These are phyloP conservation scores for Pampusana beccarii DNA, from an alignment of 2,113 vertebrate species.

Conservation along the genomic window DNA sequence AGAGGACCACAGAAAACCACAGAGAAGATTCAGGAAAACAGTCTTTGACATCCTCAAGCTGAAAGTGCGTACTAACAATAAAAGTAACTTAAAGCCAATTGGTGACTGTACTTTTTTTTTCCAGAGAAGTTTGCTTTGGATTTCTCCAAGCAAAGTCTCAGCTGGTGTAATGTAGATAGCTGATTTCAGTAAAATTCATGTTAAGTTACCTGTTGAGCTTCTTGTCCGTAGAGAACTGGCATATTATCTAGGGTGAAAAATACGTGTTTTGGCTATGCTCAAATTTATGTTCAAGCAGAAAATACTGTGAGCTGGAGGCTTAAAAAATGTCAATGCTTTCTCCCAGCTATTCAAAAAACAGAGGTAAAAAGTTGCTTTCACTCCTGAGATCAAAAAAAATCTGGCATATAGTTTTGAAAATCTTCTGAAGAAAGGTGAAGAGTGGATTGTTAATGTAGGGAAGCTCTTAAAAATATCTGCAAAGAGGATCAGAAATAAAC, in stretches of 20 bases:
- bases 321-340: constrained; percentile 16
- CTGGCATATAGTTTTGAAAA: constrained; percentile 3
- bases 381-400: not conserved
- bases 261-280: not conserved
- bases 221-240: not conserved
- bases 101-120: not conserved
- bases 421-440: constrained; percentile 8
- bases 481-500: constrained; percentile 21
- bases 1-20: not conserved
- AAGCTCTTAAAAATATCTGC: not conserved
- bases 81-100: not conserved
- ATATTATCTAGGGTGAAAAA: not conserved
- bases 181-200: not conserved
- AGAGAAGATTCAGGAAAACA: not conserved
- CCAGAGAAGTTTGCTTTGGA: not conserved
- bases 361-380: not conserved
- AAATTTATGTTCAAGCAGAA: not conserved
- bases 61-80: not conserved
- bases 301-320: not conserved
- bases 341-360: not conserved
- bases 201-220: not conserved
- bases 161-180: not conserved
- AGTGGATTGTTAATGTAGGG: not conserved
- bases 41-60: not conserved
- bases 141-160: not conserved